A percentile compares a stretch with the other conserved stretches of the same genome.
Conservation (phyloP, 92 coral and sea anemone genomes). For the Micromussa lordhowensis region DNA sequence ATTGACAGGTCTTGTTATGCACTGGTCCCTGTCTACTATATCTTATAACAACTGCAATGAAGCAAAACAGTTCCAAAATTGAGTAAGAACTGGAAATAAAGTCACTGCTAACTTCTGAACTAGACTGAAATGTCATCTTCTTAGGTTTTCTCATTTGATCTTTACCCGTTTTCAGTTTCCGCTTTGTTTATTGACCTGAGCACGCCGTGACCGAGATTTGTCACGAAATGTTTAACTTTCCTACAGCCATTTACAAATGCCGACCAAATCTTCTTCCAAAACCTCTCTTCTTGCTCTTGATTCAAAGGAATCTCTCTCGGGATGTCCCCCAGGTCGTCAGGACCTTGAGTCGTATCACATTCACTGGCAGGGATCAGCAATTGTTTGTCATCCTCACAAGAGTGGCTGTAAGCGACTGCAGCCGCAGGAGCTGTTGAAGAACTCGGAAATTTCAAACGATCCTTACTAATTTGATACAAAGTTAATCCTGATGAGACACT, state of each 20-base stretch:
- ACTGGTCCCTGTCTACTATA: no score
- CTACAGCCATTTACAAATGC: not conserved
- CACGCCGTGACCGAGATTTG: not conserved
- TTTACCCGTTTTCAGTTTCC: not conserved
- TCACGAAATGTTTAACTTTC: not conserved
- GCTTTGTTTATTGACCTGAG: not conserved
- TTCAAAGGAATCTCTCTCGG: constrained; percentile 31
- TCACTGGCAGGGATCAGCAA: not conserved
- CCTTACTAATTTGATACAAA: constrained; percentile 4
- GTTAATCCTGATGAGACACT: not conserved
- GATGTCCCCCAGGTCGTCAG: not conserved
- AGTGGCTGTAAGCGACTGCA: not conserved
- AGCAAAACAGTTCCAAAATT: no score
- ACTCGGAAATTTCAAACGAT: constrained; percentile 6
- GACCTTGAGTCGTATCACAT: not conserved
- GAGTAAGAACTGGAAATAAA: no score
- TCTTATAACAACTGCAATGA: no score
- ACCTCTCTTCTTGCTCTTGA: constrained; percentile 10
- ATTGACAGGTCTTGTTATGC: no score
- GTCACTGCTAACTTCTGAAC: no score
- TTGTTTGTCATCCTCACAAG: not conserved
- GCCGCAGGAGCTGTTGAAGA: not conserved
- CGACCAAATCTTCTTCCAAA: not conserved
- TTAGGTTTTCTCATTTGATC: no score
- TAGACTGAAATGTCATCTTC: no score